phyloP scores from a whole-genome alignment of 1,140 invertebrate species.

The Dinothrombium tinctorium region DNA sequence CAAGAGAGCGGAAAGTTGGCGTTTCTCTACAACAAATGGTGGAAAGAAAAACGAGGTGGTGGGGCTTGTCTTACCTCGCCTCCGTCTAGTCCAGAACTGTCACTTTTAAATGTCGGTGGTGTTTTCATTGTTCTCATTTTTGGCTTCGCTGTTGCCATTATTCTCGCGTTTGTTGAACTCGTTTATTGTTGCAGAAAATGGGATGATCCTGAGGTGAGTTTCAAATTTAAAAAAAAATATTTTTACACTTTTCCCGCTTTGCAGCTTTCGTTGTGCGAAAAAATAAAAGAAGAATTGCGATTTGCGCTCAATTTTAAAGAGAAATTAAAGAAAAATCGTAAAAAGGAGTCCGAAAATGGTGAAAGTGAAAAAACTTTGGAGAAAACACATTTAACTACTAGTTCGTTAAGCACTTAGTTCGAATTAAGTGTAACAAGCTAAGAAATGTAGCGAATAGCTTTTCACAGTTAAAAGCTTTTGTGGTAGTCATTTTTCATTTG shows the following conservation, averaged over 20 bases:
- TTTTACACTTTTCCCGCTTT: neutral
- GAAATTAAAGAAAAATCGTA: too few species aligned
- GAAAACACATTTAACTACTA: too few species aligned
- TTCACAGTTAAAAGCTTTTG: too few species aligned
- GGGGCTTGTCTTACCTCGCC: constrained; percentile 8
- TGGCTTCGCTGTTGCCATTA: constrained; percentile 20
- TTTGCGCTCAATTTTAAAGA: neutral
- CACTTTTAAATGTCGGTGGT: constrained; percentile 23
- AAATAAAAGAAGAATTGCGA: neutral
- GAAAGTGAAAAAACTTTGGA: too few species aligned
- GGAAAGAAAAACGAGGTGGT: constrained; percentile 17
- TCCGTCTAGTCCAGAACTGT: constrained; percentile 10
- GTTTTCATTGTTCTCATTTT: constrained; percentile 28
- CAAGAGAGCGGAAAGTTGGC: constrained; percentile 25
- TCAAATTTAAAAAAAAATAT: neutral
- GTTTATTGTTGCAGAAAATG: constrained; percentile 7
- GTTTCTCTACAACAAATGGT: constrained; percentile 23
- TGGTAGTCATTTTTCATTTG: too few species aligned
- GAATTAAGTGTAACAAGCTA: too few species aligned
- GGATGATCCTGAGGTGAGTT: neutral
- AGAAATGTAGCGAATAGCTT: too few species aligned
- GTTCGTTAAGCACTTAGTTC: too few species aligned
- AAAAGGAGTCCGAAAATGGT: too few species aligned
- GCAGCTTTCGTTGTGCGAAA: neutral
- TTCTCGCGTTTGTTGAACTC: constrained; percentile 15